Evolutionary conservation across 1,140 invertebrate genomes (phyloP).

Genomic region (Coptotermes formosanus): DNA sequence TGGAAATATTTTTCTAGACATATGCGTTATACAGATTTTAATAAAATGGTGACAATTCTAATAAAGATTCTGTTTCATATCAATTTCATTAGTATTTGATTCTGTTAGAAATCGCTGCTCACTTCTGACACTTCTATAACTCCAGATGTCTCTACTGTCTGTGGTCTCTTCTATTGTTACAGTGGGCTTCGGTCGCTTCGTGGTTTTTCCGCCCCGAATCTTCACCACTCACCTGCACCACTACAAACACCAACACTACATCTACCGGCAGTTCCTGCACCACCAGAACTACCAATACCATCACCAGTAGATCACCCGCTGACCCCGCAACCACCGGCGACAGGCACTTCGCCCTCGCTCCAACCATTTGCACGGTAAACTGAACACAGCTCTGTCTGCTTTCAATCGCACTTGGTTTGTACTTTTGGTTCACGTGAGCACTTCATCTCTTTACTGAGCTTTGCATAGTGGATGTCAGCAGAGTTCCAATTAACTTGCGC

Average conservation of each 20-base stretch:
- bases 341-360: slow-evolving; percentile 42
- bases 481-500: too few relatives aligned
- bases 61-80: neutral
- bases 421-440: too few relatives aligned
- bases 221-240: slow-evolving; percentile 38
- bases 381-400: neutral
- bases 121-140: slow-evolving; percentile 11
- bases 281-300: slow-evolving; percentile 35
- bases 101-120: neutral
- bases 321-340: slow-evolving; percentile 38
- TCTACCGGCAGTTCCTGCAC: slow-evolving; percentile 34
- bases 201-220: slow-evolving; percentile 50
- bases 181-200: slow-evolving; percentile 53
- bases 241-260: slow-evolving; percentile 33
- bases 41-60: neutral
- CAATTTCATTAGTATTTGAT: neutral
- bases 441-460: too few relatives aligned
- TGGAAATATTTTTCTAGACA: too few relatives aligned
- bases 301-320: slow-evolving; percentile 27
- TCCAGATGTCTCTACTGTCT: slow-evolving; percentile 26
- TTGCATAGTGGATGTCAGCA: too few relatives aligned
- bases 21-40: neutral
- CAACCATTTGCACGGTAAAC: slow-evolving; percentile 49
- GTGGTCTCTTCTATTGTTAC: slow-evolving; percentile 41
- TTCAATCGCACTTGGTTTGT: too few relatives aligned